Percentiles rank a stretch among this genome's conserved stretches.
Conservation (phyloP, 2,888 invertebrate species). For the Drepanosiphum platanoidis region DNA sequence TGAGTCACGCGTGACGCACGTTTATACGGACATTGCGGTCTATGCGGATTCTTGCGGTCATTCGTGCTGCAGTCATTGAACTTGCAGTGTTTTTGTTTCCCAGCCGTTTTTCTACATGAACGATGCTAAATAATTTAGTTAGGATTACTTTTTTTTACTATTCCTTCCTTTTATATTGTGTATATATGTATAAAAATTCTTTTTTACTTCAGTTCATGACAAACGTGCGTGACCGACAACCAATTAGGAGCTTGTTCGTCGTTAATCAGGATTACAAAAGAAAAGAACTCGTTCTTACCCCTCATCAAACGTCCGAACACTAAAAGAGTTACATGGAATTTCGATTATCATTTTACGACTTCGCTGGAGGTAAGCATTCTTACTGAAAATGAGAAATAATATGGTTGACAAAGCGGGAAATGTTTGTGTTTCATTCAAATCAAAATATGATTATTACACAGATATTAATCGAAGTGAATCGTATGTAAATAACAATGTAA, state of each 20-base stretch:
- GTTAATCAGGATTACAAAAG: conserved; percentile 60
- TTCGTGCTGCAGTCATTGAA: conserved; percentile 62
- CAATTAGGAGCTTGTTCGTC: conserved; percentile 59
- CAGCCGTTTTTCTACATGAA: conserved; percentile 57
- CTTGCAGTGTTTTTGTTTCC: conserved; percentile 60
- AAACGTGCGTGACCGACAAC: conserved; percentile 59
- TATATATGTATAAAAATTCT: conserved; percentile 3
- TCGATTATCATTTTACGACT: conserved; percentile 49
- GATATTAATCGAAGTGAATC: too few relatives aligned
- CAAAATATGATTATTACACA: not conserved
- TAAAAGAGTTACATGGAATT: conserved; percentile 54
- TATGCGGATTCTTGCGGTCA: conserved; percentile 59
- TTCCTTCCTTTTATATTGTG: conserved; percentile 10
- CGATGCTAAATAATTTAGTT: conserved; percentile 60
- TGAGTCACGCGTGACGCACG: conserved; percentile 60
- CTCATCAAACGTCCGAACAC: conserved; percentile 11
- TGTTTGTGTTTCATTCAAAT: not conserved
- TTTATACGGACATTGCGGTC: conserved; percentile 59
- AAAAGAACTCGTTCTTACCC: conserved; percentile 53
- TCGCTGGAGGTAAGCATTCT: not conserved
- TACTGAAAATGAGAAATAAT: not conserved
- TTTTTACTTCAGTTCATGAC: conserved; percentile 16
- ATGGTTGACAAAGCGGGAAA: not conserved
- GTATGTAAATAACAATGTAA: too few relatives aligned
- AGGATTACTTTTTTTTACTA: conserved; percentile 42